These are phyloP conservation scores for Pseudoatta argentina DNA, from an alignment of 1,140 invertebrate genomes.

Conservation along the genomic window DNA sequence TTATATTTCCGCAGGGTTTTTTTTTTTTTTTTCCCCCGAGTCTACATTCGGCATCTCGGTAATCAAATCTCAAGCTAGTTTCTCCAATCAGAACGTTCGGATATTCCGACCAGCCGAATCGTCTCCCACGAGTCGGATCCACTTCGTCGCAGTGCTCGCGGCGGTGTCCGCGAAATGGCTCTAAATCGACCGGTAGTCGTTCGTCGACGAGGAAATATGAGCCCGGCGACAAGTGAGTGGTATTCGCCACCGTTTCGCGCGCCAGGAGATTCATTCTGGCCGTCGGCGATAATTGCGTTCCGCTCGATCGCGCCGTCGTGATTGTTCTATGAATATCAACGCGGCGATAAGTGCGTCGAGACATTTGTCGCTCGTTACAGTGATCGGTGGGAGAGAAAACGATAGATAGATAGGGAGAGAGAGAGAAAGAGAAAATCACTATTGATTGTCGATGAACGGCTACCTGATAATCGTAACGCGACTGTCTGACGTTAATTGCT, in stretches of 20 bases:
- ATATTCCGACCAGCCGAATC: not conserved
- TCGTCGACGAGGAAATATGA: slow-evolving; percentile 30
- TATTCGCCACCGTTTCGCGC: slow-evolving; percentile 40
- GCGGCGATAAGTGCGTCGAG: slow-evolving; percentile 44
- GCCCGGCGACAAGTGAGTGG: slow-evolving; percentile 17
- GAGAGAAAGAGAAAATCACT: slow-evolving; percentile 27
- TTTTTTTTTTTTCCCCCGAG: not conserved
- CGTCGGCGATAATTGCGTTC: slow-evolving; percentile 55
- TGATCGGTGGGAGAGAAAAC: not conserved
- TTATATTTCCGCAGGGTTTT: not conserved
- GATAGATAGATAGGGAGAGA: not conserved
- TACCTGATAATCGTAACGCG: slow-evolving; percentile 61
- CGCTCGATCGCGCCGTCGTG: slow-evolving; percentile 38
- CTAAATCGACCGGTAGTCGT: slow-evolving; percentile 10
- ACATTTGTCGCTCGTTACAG: slow-evolving; percentile 35
- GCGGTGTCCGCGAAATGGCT: not conserved
- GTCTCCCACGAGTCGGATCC: not conserved
- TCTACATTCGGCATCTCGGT: not conserved
- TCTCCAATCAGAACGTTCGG: not conserved
- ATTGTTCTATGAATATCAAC: slow-evolving; percentile 64
- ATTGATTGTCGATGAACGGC: slow-evolving; percentile 53
- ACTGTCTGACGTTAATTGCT: slow-evolving; percentile 56
- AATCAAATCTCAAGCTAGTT: not conserved
- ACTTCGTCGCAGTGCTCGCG: not conserved
- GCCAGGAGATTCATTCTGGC: slow-evolving; percentile 41